Evolutionary conservation across 2,113 vertebrate genomes (phyloP), one percentile per base, ranked within the genome.

Genomic region (Xyliphius kryptos): DNA sequence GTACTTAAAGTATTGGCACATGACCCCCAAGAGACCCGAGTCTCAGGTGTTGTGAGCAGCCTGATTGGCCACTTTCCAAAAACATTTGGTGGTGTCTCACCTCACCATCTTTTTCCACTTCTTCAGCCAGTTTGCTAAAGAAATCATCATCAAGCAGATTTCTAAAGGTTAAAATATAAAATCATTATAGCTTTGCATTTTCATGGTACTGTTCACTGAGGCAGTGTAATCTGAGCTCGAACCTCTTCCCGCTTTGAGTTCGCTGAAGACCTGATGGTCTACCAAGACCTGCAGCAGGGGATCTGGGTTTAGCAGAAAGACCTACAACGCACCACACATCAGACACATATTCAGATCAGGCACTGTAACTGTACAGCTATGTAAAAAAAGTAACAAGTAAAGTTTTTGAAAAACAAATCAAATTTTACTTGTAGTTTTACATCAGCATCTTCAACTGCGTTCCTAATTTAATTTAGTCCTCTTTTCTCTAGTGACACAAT

Each of bases 71-170:
- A 26, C 22, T 26, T 26, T 26, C 3, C 72, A 55, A 14, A 9
- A 59, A 69, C 65, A 6, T 4, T 9, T 4, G 3, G 47, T 5
- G 9, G 32, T 11, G 38, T 19, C 69, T 36, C 46, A 79, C 75
- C 65, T 64, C 88, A 61, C 84, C 86, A 0, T 83, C 82, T 48
- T 72, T 78, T 22, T 49, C 76, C 0, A 75, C 78, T 53, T 89
- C 81, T 22, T 80, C 81, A 13, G 79, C 79, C 22, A 83, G 55
- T 56, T 78, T 80, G 56, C 74, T 82, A 71, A 89, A 87, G 76
- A 89, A 81, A 9, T 82, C 79, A 17, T 86, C 85, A 48, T 82
- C 80, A 50, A 73, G 65, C 61, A 87, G 67, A 14, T 84, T 83
- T 66, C 90, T 91, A 75, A 1, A 70, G 43, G 55, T 52, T 9